Evolutionary conservation across 1,140 invertebrate genomes (phyloP), one percentile per base, ranked within the genome.

Genomic region (Aphaenogaster ashmeadi): DNA sequence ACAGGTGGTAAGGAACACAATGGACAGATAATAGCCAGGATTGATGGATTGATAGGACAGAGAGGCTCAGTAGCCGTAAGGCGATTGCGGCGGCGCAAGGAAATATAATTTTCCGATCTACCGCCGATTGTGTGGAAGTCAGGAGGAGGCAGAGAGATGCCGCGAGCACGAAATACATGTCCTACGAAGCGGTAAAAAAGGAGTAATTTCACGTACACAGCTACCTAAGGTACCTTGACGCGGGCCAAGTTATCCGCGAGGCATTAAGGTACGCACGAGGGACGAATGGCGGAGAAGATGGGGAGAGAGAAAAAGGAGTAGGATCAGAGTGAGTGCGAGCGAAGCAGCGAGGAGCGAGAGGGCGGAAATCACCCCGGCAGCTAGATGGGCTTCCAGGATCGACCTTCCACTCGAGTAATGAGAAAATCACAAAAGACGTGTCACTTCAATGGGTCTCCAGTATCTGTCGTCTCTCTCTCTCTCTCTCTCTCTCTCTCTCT

Each of bases 351-450:
- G 9, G 7, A 62, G 58, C 81, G 38, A 77, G 54, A 58, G 58
- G 54, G 4, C 44, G 27, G 41, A 56, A 72, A 75, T 66, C 83
- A 27, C 54, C 74, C 18, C 60, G 11, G 21, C 47, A 80, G 72
- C 64, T 77, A 75, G 87, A 80, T 71, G 66, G 69, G 69, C 69
- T 81, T 87, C 84, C 52, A 85, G 58, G 86, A 89, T 87, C 89
- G 91, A 91, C 88, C 88, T 90, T 90, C 91, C 89, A 92, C 75
- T 88, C 78, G 81, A 88, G 88, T 93, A 92, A 93, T 93, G 92
- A 93, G 91, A 92, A 93, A 93, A 93, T 92, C 91, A 92, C 91
- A 93, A 93, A 93, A 90, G 91, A 36, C 90, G 44, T 56, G 66
- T 87, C 78, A 66, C 50, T 66, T 87, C 75, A 90, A 90, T 89